A percentile compares a stretch with the other conserved stretches of the same genome.
phyloP scores from a whole-genome alignment of 2,888 invertebrate genomes.

The Sylvicola fuscatus region DNA sequence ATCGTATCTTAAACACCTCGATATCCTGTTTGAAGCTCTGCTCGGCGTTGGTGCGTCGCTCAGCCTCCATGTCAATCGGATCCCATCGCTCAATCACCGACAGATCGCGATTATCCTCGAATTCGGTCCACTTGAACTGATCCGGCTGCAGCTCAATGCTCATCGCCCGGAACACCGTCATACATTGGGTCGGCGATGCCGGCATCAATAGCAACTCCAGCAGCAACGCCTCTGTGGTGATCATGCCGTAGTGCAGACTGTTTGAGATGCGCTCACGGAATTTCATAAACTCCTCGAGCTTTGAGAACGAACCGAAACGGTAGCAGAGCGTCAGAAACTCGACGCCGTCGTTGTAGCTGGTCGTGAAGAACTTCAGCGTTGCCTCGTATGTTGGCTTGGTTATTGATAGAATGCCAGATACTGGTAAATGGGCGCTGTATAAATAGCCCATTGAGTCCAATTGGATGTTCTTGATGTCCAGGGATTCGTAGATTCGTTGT shows the following conservation, averaged over 20 bases:
- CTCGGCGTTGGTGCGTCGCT: slow-evolving; percentile 16
- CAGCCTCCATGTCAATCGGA: slow-evolving; percentile 25
- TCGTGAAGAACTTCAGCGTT: slow-evolving; percentile 67
- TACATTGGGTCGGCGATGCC: slow-evolving; percentile 19
- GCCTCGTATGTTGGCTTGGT: slow-evolving; percentile 50
- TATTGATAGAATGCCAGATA: slow-evolving; percentile 47
- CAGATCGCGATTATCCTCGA: slow-evolving; percentile 59
- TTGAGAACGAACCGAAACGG: slow-evolving; percentile 85
- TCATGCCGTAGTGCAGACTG: slow-evolving; percentile 55
- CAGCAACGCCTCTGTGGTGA: slow-evolving; percentile 44
- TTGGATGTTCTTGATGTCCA: slow-evolving; percentile 88
- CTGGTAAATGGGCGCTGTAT: slow-evolving; percentile 52
- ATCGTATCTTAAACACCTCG: slow-evolving; percentile 20
- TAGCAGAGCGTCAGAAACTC: slow-evolving; percentile 84
- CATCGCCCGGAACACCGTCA: slow-evolving; percentile 32
- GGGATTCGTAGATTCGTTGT: slow-evolving; percentile 46
- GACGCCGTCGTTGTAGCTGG: slow-evolving; percentile 76
- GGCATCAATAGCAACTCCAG: slow-evolving; percentile 37
- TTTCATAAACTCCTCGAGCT: slow-evolving; percentile 74
- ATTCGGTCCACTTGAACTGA: slow-evolving; percentile 34
- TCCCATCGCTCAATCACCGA: slow-evolving; percentile 50
- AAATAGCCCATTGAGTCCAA: slow-evolving; percentile 78
- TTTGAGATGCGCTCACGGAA: slow-evolving; percentile 62
- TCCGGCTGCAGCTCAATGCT: slow-evolving; percentile 37
- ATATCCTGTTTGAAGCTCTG: slow-evolving; percentile 22